Evolutionary conservation across 2,888 invertebrate genomes (phyloP).

Genomic region (Dendrolimus houi): DNA sequence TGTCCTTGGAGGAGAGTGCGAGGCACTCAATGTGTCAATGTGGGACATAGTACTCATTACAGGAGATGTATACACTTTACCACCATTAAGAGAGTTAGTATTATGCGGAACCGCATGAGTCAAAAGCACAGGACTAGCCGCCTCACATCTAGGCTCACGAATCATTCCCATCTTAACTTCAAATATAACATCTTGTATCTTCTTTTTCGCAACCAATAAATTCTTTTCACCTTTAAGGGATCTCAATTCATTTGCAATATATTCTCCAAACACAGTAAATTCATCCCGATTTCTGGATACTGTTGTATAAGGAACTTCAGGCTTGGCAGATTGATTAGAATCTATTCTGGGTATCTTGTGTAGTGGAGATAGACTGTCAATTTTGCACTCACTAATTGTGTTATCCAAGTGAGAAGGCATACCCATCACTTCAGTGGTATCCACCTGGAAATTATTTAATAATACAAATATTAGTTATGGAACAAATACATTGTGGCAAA

Average conservation of each 20-base stretch:
- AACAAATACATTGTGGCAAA: background rate
- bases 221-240: conserved; percentile 74
- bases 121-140: conserved; percentile 33
- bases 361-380: conserved; percentile 36
- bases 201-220: conserved; percentile 74
- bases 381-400: conserved; percentile 36
- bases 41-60: conserved; percentile 44
- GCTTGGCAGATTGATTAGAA: conserved; percentile 26
- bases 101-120: conserved; percentile 32
- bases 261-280: conserved; percentile 76
- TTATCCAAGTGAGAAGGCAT: conserved; percentile 31
- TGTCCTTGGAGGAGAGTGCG: conserved; percentile 45
- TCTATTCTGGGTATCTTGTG: conserved; percentile 44
- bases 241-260: conserved; percentile 76
- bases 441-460: conserved; percentile 38
- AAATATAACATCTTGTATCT: conserved; percentile 77
- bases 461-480: too few relatives aligned
- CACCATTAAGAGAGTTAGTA: conserved; percentile 32
- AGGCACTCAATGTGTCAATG: conserved; percentile 42
- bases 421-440: conserved; percentile 30
- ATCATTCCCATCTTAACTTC: conserved; percentile 78
- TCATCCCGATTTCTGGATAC: conserved; percentile 57
- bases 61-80: conserved; percentile 47
- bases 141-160: conserved; percentile 44
- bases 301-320: conserved; percentile 31